Conservation (phyloP, 2,797 vertebrate genomes). For the Nannoperca obscura region DNA sequence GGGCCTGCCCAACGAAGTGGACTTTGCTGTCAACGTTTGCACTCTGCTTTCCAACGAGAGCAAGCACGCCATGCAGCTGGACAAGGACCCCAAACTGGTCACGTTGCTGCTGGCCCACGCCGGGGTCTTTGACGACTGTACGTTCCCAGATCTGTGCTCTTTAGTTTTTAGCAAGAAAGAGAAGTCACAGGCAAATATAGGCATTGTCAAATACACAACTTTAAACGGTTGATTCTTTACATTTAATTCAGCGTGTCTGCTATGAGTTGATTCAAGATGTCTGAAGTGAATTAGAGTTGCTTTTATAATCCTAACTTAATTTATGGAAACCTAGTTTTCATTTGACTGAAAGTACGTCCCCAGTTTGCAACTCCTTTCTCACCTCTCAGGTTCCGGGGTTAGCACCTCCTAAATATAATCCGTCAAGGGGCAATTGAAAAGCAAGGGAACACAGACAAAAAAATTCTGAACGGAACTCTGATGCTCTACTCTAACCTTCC, state of each 20-base stretch:
- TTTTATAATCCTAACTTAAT: background rate
- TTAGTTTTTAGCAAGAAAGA: background rate
- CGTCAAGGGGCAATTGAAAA: background rate
- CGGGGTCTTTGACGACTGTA: constrained; percentile 99
- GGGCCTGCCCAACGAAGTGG: constrained; percentile 99
- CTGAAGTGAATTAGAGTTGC: background rate
- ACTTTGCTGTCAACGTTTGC: constrained; percentile 99
- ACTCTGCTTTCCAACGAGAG: constrained; percentile 99
- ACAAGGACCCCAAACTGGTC: constrained; percentile 99
- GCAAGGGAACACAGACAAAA: background rate
- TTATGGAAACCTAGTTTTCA: background rate
- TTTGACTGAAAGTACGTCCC: constrained; percentile 4
- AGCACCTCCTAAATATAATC: constrained; percentile 8
- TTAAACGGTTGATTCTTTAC: background rate
- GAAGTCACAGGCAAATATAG: background rate
- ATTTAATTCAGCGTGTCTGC: background rate
- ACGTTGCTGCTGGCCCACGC: constrained; percentile 97
- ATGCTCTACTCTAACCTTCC: background rate
- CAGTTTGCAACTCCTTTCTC: background rate
- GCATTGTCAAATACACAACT: background rate
- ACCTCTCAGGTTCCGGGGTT: constrained; percentile 19
- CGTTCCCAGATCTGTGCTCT: constrained; percentile 62
- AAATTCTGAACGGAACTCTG: background rate
- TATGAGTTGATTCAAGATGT: background rate
- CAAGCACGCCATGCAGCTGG: constrained; percentile 99